phyloP scores from a whole-genome alignment of 2,113 vertebrate species.

The Nannospalax galili region DNA sequence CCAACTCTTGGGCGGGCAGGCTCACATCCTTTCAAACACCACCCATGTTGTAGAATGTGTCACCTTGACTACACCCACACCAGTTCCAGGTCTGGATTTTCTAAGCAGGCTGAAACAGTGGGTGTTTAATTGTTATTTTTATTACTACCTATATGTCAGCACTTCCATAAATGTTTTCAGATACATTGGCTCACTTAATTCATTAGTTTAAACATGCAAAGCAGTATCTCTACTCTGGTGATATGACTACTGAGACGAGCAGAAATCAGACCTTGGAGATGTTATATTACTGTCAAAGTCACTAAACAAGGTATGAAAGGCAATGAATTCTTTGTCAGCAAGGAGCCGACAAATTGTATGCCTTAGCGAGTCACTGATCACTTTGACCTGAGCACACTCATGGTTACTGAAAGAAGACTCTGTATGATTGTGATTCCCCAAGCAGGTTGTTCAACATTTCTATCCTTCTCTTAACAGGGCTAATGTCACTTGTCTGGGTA shows the following conservation, averaged over 20 bases:
- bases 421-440: neutral
- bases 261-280: neutral
- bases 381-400: neutral
- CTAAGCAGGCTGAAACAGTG: slow-evolving; percentile 18
- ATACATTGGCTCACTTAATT: neutral
- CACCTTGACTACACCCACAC: neutral
- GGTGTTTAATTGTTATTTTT: slow-evolving; percentile 65
- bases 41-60: slow-evolving; percentile 33
- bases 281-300: neutral
- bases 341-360: neutral
- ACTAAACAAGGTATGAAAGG: slow-evolving; percentile 11
- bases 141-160: slow-evolving; percentile 45
- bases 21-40: slow-evolving; percentile 44
- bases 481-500: slow-evolving; percentile 23
- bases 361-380: neutral
- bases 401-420: slow-evolving; percentile 1
- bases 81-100: slow-evolving; percentile 25
- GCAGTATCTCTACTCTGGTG: neutral
- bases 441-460: slow-evolving; percentile 33
- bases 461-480: neutral
- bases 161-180: slow-evolving; percentile 40
- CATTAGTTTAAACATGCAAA: neutral
- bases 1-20: neutral
- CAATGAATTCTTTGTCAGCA: neutral
- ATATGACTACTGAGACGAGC: slow-evolving; percentile 4